Base-by-base conservation (phyloP, 2,797 vertebrate genomes). In the Gouania willdenowi region DNA sequence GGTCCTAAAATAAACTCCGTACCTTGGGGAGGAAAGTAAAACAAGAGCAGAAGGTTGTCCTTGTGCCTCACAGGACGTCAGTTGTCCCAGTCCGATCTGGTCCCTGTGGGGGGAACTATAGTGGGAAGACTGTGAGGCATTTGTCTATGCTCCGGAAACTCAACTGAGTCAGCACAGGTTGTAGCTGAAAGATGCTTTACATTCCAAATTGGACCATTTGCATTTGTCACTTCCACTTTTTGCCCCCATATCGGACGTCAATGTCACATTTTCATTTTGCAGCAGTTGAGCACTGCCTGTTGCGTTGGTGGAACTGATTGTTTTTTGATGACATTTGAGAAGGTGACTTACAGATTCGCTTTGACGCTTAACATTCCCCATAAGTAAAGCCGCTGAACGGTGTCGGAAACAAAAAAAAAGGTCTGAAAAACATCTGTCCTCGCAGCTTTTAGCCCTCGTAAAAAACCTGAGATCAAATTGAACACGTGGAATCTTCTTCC, bases 291-390 rank as follows among this genome's bases (percentile, higher is more conserved):
- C 59, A 6, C 31, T 47, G 52, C 37, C 59, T 61, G 46, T 54
- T 71, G 54, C 45, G 63, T 62, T 37, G 25, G 70, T 71, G 71
- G 66, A 71, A 67, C 64, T 69, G 75, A 77, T 77, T 78, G 74
- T 79, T 80, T 81, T 70, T n/a, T 57, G 66, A 68, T 68, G 71
- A 64, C 49, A 52, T 66, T 43, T 55, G 52, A 68, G 68, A 80
- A 82, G 76, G 71, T 77, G 74, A 81, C 81, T 70, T 39, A 33
- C 45, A 49, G 51, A 65, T 71, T 77, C 48, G n/a, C 55, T 59
- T 64, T 23, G 35, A 61, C 41, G 63, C 44, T 62, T 56, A 66
- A 61, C 57, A 50, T 42, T 61, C n/a, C 60, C 27, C 33, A 25
- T 34, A 40, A 44, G 41, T 61, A 26, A 63, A 51, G 50, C 31